phyloP scores from a whole-genome alignment of 2,797 vertebrate genomes.

The Lutjanus campechanus region DNA sequence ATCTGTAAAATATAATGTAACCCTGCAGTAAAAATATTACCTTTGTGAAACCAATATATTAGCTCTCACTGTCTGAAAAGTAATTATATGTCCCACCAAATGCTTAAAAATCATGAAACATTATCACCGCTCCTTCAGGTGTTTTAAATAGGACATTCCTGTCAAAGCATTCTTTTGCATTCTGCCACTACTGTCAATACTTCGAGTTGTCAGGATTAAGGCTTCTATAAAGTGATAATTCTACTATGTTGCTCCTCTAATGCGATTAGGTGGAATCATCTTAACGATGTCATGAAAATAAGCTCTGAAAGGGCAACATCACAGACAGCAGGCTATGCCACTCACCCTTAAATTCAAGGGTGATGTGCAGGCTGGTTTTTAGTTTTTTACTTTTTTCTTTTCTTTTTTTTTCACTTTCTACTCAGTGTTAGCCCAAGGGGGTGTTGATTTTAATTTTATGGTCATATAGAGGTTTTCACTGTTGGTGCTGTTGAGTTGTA shows the following conservation, averaged over 20 bases:
- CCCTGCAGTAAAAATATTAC: neutral
- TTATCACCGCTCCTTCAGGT: conserved; percentile 24
- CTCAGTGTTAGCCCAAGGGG: neutral
- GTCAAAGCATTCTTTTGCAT: conserved; percentile 10
- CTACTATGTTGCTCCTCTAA: conserved; percentile 65
- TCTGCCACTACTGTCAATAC: conserved; percentile 44
- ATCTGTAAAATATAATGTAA: neutral
- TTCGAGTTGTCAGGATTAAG: conserved; percentile 68
- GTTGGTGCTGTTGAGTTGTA: neutral
- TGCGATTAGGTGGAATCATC: conserved; percentile 74
- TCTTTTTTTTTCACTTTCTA: no score
- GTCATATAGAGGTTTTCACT: conserved; percentile 1
- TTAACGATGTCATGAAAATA: conserved; percentile 61
- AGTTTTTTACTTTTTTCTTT: neutral
- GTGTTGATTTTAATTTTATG: neutral
- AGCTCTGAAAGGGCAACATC: conserved; percentile 51
- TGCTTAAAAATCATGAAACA: neutral
- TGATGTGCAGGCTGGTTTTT: conserved; percentile 9
- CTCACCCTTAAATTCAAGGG: conserved; percentile 34
- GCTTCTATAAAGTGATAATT: conserved; percentile 60
- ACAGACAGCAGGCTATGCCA: conserved; percentile 21
- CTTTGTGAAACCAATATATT: neutral
- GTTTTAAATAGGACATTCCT: conserved; percentile 26
- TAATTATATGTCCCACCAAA: neutral
- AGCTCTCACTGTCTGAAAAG: neutral